Evolutionary conservation across 2,113 vertebrate genomes (phyloP), one percentile per base, ranked within the genome.

Genomic region (Gallinago paraguaiae): DNA sequence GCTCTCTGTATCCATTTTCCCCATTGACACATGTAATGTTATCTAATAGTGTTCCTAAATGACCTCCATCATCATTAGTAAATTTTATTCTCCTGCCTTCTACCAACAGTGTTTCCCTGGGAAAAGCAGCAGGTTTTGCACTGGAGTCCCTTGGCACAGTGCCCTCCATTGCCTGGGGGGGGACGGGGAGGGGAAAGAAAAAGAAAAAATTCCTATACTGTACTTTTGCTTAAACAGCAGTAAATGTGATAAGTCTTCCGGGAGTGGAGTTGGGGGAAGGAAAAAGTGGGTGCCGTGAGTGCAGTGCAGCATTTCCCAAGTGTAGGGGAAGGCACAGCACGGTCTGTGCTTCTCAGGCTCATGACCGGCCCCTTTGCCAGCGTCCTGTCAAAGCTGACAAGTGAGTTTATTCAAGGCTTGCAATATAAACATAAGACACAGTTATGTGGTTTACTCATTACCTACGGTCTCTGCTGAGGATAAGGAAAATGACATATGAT

Each of bases 241-340:
- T 4, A 72, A 70, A 90, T 28, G 17, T 41, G 33, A 11, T 27
- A 61, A 74, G 7, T 50, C 59, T 70, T 85, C 30, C 7, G 56
- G 56, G n/a, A 90, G 30, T 9, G 4, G 9, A 28, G 28, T 5
- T 5, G 5, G 14, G 1, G 1, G 2, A 2, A 17, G 57, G 22
- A 27, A 20, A 4, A 30, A 33, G 11, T 16, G 35, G 14, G 10
- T 68, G 43, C 35, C 0, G 3, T 24, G 45, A 74, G 22, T 4
- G 9, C 0, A 0, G 4, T 9, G 9, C 0, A 0, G 41, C 5
- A 4, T 45, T 81, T 86, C 81, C 28, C 16, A 46, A 50, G 54
- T 27, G 3, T 8, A 0, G 0, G 57, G 51, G 39, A 60, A 76
- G n/a, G 60, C 0, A 0, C 35, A 43, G 57, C 17, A 9, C 0